These are phyloP conservation scores for Uria aalge DNA, from an alignment of 2,113 vertebrate genomes.

Conservation along the genomic window DNA sequence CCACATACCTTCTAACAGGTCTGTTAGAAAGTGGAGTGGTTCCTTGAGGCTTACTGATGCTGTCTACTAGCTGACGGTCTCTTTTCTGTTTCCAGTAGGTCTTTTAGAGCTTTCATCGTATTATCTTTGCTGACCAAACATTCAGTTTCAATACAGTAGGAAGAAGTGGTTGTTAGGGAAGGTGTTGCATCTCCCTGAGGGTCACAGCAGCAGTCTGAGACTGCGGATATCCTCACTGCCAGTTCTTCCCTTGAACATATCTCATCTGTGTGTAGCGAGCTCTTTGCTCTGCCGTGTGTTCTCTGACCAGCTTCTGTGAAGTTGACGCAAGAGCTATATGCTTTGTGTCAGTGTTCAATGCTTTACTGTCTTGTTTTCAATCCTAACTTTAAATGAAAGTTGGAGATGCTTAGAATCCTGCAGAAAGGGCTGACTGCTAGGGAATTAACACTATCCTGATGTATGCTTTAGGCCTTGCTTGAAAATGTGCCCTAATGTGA, in stretches of 20 bases:
- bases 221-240: accelerated
- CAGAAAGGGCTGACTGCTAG: background rate
- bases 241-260: background rate
- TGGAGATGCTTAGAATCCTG: background rate
- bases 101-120: background rate
- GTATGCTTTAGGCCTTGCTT: background rate
- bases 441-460: background rate
- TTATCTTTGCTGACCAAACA: background rate
- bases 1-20: background rate
- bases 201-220: background rate
- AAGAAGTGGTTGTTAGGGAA: background rate
- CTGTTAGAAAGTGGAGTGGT: background rate
- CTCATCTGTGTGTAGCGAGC: background rate
- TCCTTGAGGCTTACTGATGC: background rate
- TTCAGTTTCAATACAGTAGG: background rate
- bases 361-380: background rate
- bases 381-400: background rate
- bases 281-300: background rate
- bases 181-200: background rate
- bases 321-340: background rate
- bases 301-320: background rate
- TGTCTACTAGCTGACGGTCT: background rate
- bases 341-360: background rate
- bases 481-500: background rate
- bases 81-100: background rate